phyloP scores from a whole-genome alignment of 2,888 invertebrate genomes.

The Oasisia sp. region DNA sequence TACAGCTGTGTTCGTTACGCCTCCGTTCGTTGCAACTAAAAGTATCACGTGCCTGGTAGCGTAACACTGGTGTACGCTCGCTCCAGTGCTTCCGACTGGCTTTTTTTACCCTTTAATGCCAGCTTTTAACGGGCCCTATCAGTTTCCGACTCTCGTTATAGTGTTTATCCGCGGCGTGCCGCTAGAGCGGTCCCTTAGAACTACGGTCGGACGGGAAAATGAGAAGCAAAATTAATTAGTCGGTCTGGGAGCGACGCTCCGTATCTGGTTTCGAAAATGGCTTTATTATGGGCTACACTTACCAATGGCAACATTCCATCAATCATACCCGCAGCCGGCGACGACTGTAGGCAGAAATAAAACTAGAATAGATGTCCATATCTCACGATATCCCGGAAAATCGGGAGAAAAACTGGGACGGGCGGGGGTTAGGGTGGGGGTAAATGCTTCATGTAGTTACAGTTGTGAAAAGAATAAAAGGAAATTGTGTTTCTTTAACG shows the following conservation, averaged over 20 bases:
- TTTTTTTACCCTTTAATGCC: background rate
- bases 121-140: background rate
- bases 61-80: background rate
- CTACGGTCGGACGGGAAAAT: background rate
- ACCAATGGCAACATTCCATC: background rate
- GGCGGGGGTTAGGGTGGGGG: too few relatives aligned
- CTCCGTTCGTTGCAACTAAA: background rate
- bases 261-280: background rate
- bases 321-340: background rate
- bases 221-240: background rate
- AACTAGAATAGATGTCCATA: background rate
- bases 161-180: background rate
- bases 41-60: background rate
- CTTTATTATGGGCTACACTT: slow-evolving; percentile 6
- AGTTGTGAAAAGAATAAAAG: too few relatives aligned
- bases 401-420: too few relatives aligned
- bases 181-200: background rate
- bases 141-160: background rate
- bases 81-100: background rate
- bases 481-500: too few relatives aligned
- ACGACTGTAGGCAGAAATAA: background rate
- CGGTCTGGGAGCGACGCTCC: background rate
- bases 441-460: too few relatives aligned
- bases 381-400: background rate
- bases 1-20: background rate